Conservation (phyloP, 2,797 vertebrate species). For the Morus bassanus region DNA sequence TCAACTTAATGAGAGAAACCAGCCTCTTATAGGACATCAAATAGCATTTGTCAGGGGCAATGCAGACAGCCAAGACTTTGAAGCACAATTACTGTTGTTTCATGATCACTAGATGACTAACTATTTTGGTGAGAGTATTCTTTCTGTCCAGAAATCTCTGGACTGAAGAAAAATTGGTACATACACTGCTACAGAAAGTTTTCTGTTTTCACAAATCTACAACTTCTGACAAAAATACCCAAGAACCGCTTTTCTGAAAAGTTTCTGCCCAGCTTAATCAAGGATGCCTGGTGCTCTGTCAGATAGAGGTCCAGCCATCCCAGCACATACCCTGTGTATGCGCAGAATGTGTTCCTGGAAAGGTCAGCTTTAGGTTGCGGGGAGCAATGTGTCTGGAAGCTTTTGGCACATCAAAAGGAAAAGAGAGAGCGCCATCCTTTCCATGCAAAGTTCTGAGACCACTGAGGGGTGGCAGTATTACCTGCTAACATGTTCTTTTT, state of each 20-base stretch:
- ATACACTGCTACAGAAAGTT: background rate
- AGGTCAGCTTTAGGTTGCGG: background rate
- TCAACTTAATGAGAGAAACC: background rate
- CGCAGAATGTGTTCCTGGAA: background rate
- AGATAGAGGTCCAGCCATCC: background rate
- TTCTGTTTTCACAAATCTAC: background rate
- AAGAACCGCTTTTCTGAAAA: background rate
- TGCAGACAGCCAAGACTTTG: background rate
- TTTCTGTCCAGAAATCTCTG: background rate
- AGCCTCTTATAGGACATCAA: background rate
- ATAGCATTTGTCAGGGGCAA: background rate
- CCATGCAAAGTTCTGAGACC: background rate
- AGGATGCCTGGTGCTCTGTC: background rate
- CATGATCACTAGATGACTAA: background rate
- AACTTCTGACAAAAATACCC: background rate
- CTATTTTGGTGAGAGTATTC: background rate
- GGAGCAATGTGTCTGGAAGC: background rate
- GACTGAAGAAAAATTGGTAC: background rate
- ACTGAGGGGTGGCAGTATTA: background rate
- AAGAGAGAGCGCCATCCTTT: background rate
- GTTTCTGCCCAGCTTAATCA: background rate
- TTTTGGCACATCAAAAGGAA: background rate
- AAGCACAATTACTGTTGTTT: background rate
- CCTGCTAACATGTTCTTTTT: background rate
- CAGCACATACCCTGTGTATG: accelerated